These are phyloP conservation scores for Lydus trimaculatus DNA, from an alignment of 2,888 invertebrate genomes.

Conservation along the genomic window DNA sequence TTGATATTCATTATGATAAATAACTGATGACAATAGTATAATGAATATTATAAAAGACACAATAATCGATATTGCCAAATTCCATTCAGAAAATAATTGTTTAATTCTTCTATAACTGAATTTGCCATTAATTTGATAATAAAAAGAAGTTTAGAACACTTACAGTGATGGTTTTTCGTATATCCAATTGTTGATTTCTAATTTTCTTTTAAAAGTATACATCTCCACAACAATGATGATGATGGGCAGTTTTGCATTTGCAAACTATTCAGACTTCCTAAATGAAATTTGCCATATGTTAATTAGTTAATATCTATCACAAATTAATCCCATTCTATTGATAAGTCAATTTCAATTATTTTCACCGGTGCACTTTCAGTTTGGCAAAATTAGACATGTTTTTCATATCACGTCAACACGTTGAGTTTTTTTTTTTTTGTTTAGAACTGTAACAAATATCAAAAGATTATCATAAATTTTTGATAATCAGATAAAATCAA, in stretches of 20 bases:
- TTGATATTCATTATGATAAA: constrained; percentile 9
- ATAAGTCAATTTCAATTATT: constrained; percentile 15
- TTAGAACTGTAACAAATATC: not conserved
- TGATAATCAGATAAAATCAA: not conserved
- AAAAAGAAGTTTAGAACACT: not conserved
- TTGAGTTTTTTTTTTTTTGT: not conserved
- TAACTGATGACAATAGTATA: constrained; percentile 12
- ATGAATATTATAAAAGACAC: constrained; percentile 14
- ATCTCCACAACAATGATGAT: not conserved
- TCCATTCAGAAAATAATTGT: constrained; percentile 15
- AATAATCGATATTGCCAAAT: constrained; percentile 14
- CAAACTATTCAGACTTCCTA: constrained; percentile 17
- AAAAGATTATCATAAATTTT: not conserved
- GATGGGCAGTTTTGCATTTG: constrained; percentile 2
- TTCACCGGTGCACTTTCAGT: not conserved
- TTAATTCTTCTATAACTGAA: constrained; percentile 8
- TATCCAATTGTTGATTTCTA: not conserved
- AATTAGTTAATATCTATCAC: constrained; percentile 29
- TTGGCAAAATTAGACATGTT: not conserved
- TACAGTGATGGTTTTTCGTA: not conserved
- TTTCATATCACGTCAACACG: not conserved
- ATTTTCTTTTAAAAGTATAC: constrained; percentile 9
- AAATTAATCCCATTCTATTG: constrained; percentile 28
- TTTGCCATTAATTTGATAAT: not conserved
- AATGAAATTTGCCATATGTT: constrained; percentile 27